Evolutionary conservation across 2,797 vertebrate species (phyloP), one percentile per base, ranked within the genome.

Genomic region (Silurus lanzhouensis): DNA sequence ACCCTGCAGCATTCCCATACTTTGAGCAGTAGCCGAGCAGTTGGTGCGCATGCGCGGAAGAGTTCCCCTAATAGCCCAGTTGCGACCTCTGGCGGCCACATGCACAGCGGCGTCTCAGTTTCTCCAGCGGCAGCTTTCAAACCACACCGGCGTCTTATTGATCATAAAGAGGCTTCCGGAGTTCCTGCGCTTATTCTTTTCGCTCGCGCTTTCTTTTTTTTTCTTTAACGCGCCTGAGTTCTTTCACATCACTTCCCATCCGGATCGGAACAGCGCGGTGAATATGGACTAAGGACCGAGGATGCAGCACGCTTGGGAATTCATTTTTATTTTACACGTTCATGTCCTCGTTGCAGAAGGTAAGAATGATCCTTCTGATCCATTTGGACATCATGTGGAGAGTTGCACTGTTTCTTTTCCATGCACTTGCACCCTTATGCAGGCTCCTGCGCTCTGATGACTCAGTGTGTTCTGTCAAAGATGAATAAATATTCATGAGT

Each of bases 241-340:
- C 58, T n/a, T 79, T 46, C 31, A 22, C 13, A 46, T 6, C n/a
- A 66, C 15, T 67, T 81, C 44, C 9, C 25, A 82, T 70, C 84
- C 77, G 48, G 25, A 67, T 9, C 63, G 27, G 52, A 66, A 67
- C 77, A 61, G 68, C 63, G 75, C 63, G 68, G 90, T 90, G 91
- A 89, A 86, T 89, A 88, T 84, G 91, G 92, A 92, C 86, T 94
- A 88, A 93, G 10, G 48, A 92, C 84, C 91, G 92, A 95, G 92
- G 83, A 95, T 95, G 94, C 92, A 86, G 91, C 90, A 90, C 91
- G 90, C 93, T 84, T 94, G 92, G 93, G 92, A 93, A 89, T 87
- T 94, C 87, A 82, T 89, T 88, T 88, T 91, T 85, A 91, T 94
- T 90, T 60, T 93, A 85, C 92, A 94, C 90, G 88, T 93, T 83